Base-by-base conservation (phyloP, 1,140 invertebrate genomes). In the Delia radicum region DNA sequence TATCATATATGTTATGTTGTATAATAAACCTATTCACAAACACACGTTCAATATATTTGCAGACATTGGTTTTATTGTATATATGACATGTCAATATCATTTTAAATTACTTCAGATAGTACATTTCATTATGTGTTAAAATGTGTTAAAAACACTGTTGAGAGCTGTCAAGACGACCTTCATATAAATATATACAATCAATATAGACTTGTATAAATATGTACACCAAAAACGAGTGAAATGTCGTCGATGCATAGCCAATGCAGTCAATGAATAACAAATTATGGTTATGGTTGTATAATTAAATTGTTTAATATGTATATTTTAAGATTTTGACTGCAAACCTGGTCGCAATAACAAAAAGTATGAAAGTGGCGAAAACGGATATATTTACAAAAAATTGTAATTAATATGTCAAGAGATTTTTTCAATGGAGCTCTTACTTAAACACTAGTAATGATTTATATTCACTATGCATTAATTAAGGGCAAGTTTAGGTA, bases 41-140 rank as follows among this genome's bases (percentile, higher is more conserved):
- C 48, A 55, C 6, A 55, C 5, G 0, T 55, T 55, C 2, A 21
- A 2, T 24, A 21, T 55, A n/a, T 55, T 21, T 55, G n/a, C 18
- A 3, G 8, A 13, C 33, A 33, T 33, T 55, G 18, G 18, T 55
- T 18, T 21, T 21, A 24, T 55, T n/a, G 24, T 55, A 18, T 55
- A 55, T 55, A 21, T 55, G 48, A 55, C 48, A 55, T 55, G 48
- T 55, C 48, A 55, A 55, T 55, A 55, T 55, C 48, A 55, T 55
- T 55, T 55, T 55, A 55, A 55, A 55, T 55, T 55, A 55, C 48
- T 55, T 55, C 21, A 55, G 48, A 55, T 18, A 55, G n/a, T 55
- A 18, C n/a, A 21, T 55, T 55, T 21, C 48, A 55, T 18, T 18
- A 6, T 37, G 48, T 55, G 48, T n/a, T 55, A 21, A 55, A 55